Evolutionary conservation across 2,797 vertebrate species (phyloP).

Genomic region (Morelia viridis): DNA sequence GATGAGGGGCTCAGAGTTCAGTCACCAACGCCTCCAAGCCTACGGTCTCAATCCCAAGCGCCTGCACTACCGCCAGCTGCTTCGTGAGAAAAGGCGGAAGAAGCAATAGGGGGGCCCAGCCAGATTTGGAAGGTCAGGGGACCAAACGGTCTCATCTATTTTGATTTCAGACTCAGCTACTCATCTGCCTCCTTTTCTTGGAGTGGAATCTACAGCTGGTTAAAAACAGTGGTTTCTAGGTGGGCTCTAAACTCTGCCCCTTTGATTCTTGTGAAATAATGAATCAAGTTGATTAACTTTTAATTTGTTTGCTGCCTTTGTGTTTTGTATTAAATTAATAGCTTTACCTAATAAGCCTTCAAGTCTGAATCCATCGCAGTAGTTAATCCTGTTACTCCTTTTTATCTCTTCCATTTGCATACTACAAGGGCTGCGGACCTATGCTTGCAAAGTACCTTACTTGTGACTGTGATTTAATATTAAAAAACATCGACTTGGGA

Average conservation of each 20-base stretch:
- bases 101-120: slow-evolving; percentile 60
- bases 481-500: not conserved
- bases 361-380: not conserved
- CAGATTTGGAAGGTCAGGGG: not conserved
- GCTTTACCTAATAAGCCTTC: too few species aligned
- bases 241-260: not conserved
- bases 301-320: not conserved
- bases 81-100: slow-evolving; percentile 70
- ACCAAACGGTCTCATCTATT: not conserved
- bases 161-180: not conserved
- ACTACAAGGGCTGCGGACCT: not conserved
- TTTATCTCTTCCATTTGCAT: not conserved
- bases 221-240: not conserved
- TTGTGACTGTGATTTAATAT: not conserved
- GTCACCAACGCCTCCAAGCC: slow-evolving; percentile 81
- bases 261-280: not conserved
- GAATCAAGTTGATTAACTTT: not conserved
- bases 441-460: not conserved
- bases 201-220: not conserved
- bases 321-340: not conserved
- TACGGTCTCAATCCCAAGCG: slow-evolving; percentile 89
- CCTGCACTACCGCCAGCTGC: slow-evolving; percentile 82
- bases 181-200: not conserved
- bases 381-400: not conserved
- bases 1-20: slow-evolving; percentile 82